Evolutionary conservation across 2,113 vertebrate species (phyloP), one percentile per base, ranked within the genome.

Genomic region (Sardina pilchardus): DNA sequence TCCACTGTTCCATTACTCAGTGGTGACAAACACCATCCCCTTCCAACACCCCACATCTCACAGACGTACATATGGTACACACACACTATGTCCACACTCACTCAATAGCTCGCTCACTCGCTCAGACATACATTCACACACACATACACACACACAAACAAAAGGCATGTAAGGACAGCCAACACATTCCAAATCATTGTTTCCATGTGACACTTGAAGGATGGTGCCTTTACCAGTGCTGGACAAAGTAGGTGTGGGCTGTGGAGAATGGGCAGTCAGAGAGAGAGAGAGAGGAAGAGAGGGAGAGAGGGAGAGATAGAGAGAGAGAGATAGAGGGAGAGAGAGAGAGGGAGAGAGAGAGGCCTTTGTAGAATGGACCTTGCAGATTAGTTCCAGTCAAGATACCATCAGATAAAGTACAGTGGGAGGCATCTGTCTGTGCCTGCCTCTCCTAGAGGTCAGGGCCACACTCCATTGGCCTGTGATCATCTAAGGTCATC

Each of bases 1-100:
- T 78, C 36, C 48, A 26, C 48, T 43, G 26, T 85, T 44, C 84
- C 84, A 85, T 85, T 81, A 81, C 80, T 85, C 84, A 85, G 39
- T 53, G 5, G 21, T 26, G 78, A 81, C 48, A 44, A 48, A 34
- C 10, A 17, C 78, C 53, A 53, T 3, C 42, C 81, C 44, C 84
- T n/a, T 67, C 34, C 39, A 36, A 36, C 53, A 26, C 30, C 42
- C 3, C 21, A 82, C 42, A 39, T 47, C 44, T 78, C 63, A 78
- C 42, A 84, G 7, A 83, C 39, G 78, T 71, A 14, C 26, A 71
- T 78, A 78, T 36, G 30, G 71, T 12, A 36, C 67, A 34, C 67
- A 78, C 26, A 34, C 30, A 75, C 36, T 10, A 26, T 75, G 17
- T 24, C 6, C 82, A 53, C 42, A 17, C 82, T 7, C 82, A 21